Conservation (phyloP, 2,797 vertebrate species). For the Crocodylus rhombifer region DNA sequence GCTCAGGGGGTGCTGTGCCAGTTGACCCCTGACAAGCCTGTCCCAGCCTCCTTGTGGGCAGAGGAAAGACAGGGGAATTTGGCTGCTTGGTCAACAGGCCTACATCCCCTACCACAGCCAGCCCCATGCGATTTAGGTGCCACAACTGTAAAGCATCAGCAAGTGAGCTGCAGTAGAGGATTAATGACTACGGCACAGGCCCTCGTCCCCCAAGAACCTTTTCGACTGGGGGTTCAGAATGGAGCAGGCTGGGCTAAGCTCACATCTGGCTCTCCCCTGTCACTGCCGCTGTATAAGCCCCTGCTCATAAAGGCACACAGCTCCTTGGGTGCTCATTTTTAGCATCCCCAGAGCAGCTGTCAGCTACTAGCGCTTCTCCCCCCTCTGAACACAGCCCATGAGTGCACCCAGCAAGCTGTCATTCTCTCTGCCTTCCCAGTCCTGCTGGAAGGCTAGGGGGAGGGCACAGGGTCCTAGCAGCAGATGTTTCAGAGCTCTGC, state of each 20-base stretch:
- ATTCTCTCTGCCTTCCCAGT: background rate
- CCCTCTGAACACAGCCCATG: background rate
- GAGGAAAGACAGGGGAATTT: too few species aligned
- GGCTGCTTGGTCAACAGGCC: background rate
- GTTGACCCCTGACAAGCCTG: too few species aligned
- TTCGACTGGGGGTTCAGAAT: background rate
- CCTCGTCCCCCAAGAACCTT: background rate
- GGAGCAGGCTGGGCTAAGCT: background rate
- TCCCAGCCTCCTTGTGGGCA: too few species aligned
- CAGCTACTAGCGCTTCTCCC: background rate
- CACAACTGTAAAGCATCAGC: background rate
- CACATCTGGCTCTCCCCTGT: background rate
- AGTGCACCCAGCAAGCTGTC: background rate
- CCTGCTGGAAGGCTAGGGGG: background rate
- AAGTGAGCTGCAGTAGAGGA: too few species aligned
- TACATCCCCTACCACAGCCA: too few species aligned
- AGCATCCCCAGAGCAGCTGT: background rate
- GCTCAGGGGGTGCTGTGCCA: too few species aligned
- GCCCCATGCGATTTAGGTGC: background rate
- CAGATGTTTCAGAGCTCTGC: background rate
- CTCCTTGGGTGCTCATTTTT: background rate
- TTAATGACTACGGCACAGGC: background rate
- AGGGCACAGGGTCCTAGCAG: too few species aligned
- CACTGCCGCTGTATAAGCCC: background rate
- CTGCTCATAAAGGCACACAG: background rate